Percentiles rank a stretch among this genome's conserved stretches.
These are phyloP conservation scores for Cromileptes altivelis DNA, from an alignment of 2,113 vertebrate species.

Conservation along the genomic window DNA sequence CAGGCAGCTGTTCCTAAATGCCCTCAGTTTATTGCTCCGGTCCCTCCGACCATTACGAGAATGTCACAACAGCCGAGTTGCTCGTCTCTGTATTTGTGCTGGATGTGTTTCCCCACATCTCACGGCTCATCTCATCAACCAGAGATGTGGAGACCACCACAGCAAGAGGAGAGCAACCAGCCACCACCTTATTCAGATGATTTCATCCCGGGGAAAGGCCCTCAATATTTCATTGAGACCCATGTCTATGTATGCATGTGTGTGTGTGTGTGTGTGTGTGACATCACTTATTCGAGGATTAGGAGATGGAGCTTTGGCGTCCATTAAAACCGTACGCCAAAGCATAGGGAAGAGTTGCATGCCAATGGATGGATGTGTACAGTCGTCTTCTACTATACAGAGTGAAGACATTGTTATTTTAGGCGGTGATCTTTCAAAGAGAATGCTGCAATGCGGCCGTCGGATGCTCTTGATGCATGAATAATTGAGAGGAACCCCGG, in stretches of 20 bases:
- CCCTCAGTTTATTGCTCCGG: neutral
- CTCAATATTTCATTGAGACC: conserved; percentile 64
- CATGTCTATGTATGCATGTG: neutral
- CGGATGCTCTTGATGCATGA: conserved; percentile 64
- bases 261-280: conserved; percentile 2
- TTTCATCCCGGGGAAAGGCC: conserved; percentile 37
- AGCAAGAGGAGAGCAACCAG: conserved; percentile 19
- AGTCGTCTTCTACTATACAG: neutral
- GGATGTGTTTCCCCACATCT: conserved; percentile 51
- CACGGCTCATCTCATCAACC: conserved; percentile 33
- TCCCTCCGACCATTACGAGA: conserved; percentile 23
- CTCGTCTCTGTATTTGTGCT: conserved; percentile 18
- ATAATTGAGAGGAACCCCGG: conserved; percentile 76
- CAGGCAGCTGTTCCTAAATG: neutral
- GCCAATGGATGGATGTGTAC: conserved; percentile 11
- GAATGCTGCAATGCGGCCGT: conserved; percentile 79
- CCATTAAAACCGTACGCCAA: conserved; percentile 35
- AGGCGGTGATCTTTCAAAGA: conserved; percentile 53
- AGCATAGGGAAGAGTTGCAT: neutral
- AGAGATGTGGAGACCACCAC: conserved; percentile 12
- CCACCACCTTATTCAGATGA: conserved; percentile 46
- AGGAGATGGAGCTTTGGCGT: conserved; percentile 9
- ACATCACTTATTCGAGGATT: conserved; percentile 16
- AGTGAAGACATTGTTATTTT: conserved; percentile 64
- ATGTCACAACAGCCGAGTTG: conserved; percentile 42